A percentile compares a stretch with the other conserved stretches of the same genome.
These are phyloP conservation scores for Ceratothoa steindachneri DNA, from an alignment of 2,888 invertebrate genomes.

Conservation along the genomic window DNA sequence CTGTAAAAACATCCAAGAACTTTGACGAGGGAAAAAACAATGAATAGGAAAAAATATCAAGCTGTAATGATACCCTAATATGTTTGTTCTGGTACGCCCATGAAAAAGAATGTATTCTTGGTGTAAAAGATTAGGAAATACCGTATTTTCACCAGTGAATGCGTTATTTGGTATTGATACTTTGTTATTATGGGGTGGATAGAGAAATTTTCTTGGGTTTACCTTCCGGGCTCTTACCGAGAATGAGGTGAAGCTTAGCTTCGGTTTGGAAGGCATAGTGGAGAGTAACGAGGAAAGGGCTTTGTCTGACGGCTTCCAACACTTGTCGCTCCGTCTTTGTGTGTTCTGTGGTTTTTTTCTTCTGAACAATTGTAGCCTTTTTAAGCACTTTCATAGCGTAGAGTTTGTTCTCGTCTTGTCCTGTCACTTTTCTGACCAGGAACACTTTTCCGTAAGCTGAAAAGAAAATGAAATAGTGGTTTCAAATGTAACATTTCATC, in stretches of 20 bases:
- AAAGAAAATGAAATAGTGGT: slow-evolving; percentile 10
- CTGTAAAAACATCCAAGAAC: too few species aligned
- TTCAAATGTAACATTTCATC: not conserved
- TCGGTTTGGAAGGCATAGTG: slow-evolving; percentile 99
- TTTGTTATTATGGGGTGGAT: too few species aligned
- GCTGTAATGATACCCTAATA: too few species aligned
- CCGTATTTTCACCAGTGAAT: too few species aligned
- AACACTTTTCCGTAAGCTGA: slow-evolving; percentile 89
- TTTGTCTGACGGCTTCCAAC: slow-evolving; percentile 86
- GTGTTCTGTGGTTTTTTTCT: slow-evolving; percentile 93
- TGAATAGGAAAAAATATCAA: too few species aligned
- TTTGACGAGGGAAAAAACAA: too few species aligned
- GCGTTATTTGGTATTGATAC: too few species aligned
- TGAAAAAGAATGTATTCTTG: too few species aligned
- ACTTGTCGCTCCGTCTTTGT: slow-evolving; percentile 95
- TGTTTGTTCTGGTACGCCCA: too few species aligned
- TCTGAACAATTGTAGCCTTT: slow-evolving; percentile 89
- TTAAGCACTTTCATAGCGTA: slow-evolving; percentile 98
- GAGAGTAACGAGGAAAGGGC: slow-evolving; percentile 92
- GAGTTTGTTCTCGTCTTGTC: slow-evolving; percentile 74
- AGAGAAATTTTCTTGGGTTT: too few species aligned
- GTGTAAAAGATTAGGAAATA: too few species aligned
- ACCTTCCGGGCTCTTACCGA: slow-evolving; percentile 76
- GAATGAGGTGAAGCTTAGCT: slow-evolving; percentile 89
- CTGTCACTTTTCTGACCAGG: slow-evolving; percentile 85